Evolutionary conservation across 1,140 invertebrate genomes (phyloP), one percentile per base, ranked within the genome.

Genomic region (Microplitis mediator): DNA sequence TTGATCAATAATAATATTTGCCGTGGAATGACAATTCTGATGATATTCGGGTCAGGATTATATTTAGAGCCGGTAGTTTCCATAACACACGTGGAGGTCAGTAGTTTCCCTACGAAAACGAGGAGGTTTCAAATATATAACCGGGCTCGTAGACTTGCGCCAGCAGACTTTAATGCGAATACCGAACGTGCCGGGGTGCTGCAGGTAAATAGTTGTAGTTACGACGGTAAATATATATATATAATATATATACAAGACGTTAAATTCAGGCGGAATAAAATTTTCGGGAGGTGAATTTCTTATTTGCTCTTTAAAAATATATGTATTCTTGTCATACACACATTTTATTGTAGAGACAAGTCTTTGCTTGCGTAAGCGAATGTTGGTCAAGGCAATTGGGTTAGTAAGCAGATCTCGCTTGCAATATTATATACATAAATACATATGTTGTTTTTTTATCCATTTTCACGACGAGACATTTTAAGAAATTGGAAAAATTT

Each of bases 341-440:
- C 4, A 11, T 45, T 45, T 45, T 45, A 45, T 45, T 11, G 5
- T 3, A 11, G 39, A 45, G 39, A 45, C 23, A n/a, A 54, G 52
- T 32, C 63, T 51, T 32, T 52, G 45, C 31, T 67, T 75, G 71
- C 71, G 71, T 75, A 75, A 75, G 68, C 50, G 72, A 75, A 85
- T 84, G 75, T 84, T 81, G 83, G 84, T 83, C 84, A 84, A 84
- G 84, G 83, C 80, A 81, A 84, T 82, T 84, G 77, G 79, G 82
- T 84, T 82, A 81, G 74, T 78, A 71, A 75, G 72, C 71, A 66
- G 65, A 61, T 63, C 56, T 73, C 64, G 74, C 58, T 74, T 72
- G 50, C 69, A 50, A 69, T 56, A 52, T 54, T 45, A 31, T 70
- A 31, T 14, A 31, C 36, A 61, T 61, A 32, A 32, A 61, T 34